Base-by-base conservation (phyloP, 92 coral and sea anemone genomes). In the Nematostella vectensis region DNA sequence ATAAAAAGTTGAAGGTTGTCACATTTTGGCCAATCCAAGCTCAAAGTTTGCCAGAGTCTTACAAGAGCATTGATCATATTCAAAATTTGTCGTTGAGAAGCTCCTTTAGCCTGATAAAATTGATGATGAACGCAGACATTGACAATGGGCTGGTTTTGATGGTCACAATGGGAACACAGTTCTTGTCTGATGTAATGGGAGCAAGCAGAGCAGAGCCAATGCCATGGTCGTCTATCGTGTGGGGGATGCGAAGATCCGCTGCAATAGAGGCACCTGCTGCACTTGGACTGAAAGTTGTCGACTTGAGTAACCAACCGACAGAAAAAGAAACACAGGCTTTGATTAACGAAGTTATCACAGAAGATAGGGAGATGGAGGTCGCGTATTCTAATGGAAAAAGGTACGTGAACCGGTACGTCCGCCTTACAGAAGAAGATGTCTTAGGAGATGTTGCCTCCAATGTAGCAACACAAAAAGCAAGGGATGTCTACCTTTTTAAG, bases 401-500 rank as follows among this genome's bases (percentile, higher is more conserved):
- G 13, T 83, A 67, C 59, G 78, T 74, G n/a, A 83, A 74, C 62
- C 78, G 75, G 16, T 15, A 78, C 3, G 55, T 23, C n/a, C 64
- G 73, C 57, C 31, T 73, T 15, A 25, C 47, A n/a, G 1, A 31
- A 29, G 28, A 36, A 11, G 12, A 3, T 2, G 38, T 13, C 38
- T 22, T 24, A 31, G 25, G 17, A 31, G 1, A 31, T 15, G 13
- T 6, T 6, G 15, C 13, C 15, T 2, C 47, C 15, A 31, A 23
- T 27, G 3, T 19, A 19, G 37, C 31, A 0, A 10, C 2, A 17
- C 9, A 24, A 11, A 48, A 31, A 19, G 17, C 12, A 11, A 22
- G 29, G 2, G 21, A 57, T 11, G 26, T 36, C 48, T 57, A 27
- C 42, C 18, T 57, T 19, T 47, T 24, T 11, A 31, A 57, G 1